These are phyloP conservation scores for Salarias fasciatus DNA, from an alignment of 2,797 vertebrate species.

Conservation along the genomic window DNA sequence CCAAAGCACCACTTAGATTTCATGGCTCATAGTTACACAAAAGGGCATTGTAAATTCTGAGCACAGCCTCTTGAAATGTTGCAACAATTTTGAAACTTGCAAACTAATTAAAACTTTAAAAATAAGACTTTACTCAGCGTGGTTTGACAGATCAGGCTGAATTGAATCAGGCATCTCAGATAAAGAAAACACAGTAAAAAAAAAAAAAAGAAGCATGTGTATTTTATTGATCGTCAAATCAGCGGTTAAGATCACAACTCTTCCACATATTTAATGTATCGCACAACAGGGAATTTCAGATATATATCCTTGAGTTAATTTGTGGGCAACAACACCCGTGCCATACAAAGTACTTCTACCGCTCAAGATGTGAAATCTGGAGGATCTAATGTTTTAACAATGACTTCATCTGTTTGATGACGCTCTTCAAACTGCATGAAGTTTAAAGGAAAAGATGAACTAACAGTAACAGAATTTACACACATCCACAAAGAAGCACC, in stretches of 20 bases:
- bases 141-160: background rate
- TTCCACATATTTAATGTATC: background rate
- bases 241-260: conserved; percentile 4
- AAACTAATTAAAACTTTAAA: too few species aligned
- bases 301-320: background rate
- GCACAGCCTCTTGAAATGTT: too few species aligned
- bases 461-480: background rate
- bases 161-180: conserved; percentile 7
- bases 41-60: too few species aligned
- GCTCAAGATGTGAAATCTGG: background rate
- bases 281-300: background rate
- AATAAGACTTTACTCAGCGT: too few species aligned
- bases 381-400: background rate
- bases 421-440: background rate
- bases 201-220: conserved; percentile 17
- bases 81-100: too few species aligned
- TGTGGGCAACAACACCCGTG: background rate
- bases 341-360: background rate
- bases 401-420: background rate
- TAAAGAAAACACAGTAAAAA: conserved; percentile 4
- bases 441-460: background rate
- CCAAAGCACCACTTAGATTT: too few species aligned
- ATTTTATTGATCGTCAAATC: conserved; percentile 1
- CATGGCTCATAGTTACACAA: too few species aligned
- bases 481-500: conserved; percentile 8